Conservation (phyloP, 2,797 vertebrate genomes). For the Steatocranus sp. region DNA sequence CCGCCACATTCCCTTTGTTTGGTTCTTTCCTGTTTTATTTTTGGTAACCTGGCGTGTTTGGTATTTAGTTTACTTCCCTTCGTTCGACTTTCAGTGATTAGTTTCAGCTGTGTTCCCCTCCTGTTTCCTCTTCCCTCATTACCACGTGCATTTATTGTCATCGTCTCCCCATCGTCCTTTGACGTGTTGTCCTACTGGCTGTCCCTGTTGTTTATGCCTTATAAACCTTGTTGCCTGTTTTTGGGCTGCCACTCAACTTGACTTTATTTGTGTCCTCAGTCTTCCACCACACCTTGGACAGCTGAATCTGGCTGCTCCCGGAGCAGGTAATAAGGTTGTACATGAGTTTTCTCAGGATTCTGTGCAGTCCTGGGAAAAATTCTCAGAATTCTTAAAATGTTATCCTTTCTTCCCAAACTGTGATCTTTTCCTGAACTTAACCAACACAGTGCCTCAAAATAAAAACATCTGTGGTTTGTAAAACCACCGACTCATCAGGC, state of each 20-base stretch:
- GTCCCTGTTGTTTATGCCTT: not conserved
- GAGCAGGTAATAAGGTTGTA: not conserved
- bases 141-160: not conserved
- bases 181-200: not conserved
- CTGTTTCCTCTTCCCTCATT: not conserved
- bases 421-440: not conserved
- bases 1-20: rapidly evolving
- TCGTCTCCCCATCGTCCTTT: not conserved
- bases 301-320: not conserved
- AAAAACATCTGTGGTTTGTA: not conserved
- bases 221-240: not conserved
- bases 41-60: rapidly evolving
- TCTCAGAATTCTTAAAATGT: not conserved
- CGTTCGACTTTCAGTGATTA: not conserved
- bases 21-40: not conserved
- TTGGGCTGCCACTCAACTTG: rapidly evolving
- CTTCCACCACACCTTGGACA: not conserved
- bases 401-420: not conserved
- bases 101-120: not conserved
- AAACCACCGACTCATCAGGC: not conserved
- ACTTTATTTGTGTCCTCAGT: not conserved
- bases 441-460: not conserved
- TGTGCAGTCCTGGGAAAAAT: not conserved
- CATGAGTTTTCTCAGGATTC: not conserved
- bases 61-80: not conserved